A percentile compares a stretch with the other conserved stretches of the same genome.
Conservation (phyloP, 2,113 vertebrate species). For the Sus scrofa region DNA sequence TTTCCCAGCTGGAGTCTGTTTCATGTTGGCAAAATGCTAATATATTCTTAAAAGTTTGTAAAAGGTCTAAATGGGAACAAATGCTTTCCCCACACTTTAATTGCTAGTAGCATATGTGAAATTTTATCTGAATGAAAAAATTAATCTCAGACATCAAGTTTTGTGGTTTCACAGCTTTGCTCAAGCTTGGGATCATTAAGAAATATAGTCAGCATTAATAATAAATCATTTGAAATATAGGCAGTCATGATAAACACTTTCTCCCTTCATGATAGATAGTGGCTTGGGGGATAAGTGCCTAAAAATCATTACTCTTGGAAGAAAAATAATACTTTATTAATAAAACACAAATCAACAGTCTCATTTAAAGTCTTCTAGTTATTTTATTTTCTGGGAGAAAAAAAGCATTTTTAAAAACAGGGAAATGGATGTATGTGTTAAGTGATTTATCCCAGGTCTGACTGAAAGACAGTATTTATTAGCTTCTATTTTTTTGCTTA, state of each 20-base stretch:
- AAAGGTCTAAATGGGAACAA: constrained; percentile 50
- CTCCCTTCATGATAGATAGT: constrained; percentile 49
- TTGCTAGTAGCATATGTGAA: constrained; percentile 47
- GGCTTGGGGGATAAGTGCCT: background rate
- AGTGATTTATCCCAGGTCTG: constrained; percentile 51
- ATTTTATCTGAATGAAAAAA: constrained; percentile 67
- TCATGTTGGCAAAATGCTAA: constrained; percentile 23
- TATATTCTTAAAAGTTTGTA: constrained; percentile 63
- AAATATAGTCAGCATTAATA: constrained; percentile 59
- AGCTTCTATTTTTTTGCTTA: constrained; percentile 2
- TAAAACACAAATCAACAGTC: constrained; percentile 47
- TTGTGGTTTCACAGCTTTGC: background rate
- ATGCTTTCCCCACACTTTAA: constrained; percentile 46
- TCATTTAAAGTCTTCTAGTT: constrained; percentile 59
- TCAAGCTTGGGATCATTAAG: constrained; percentile 55
- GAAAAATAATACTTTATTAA: constrained; percentile 77
- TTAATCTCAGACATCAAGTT: constrained; percentile 60
- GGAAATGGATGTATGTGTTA: constrained; percentile 45
- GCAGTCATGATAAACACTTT: background rate
- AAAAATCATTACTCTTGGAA: constrained; percentile 69
- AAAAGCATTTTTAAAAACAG: constrained; percentile 51
- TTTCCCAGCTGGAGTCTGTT: constrained; percentile 49
- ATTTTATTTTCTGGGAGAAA: background rate
- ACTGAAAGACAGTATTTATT: background rate
- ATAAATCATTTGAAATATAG: constrained; percentile 58